Evolutionary conservation across 1,140 invertebrate genomes (phyloP).

Genomic region (Pseudomyrmex pallidus): DNA sequence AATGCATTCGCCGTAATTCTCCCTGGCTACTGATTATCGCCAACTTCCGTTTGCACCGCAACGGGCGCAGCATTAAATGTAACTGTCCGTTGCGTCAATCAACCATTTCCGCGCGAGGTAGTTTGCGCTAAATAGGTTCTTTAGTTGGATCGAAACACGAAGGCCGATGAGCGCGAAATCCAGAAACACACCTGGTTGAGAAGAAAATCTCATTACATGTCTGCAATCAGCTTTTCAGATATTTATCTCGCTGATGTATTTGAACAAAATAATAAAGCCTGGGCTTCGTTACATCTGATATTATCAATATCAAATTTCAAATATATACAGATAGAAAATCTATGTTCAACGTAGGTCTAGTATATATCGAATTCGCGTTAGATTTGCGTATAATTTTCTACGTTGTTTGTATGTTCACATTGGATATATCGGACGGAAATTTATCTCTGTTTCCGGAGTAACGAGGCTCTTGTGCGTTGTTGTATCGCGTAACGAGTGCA

Average conservation of each 20-base stretch:
- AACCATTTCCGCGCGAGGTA: conserved; percentile 39
- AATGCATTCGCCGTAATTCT: conserved; percentile 42
- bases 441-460: conserved; percentile 26
- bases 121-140: conserved; percentile 7
- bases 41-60: conserved; percentile 33
- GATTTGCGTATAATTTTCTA: conserved; percentile 29
- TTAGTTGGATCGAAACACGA: background rate
- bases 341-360: background rate
- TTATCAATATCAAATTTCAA: conserved; percentile 3
- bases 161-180: background rate
- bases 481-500: conserved; percentile 56
- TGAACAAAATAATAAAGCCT: background rate
- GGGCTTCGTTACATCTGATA: background rate
- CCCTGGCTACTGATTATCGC: conserved; percentile 13
- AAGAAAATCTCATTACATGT: background rate
- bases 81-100: conserved; percentile 64
- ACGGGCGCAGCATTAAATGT: conserved; percentile 56
- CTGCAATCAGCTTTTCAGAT: background rate
- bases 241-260: background rate
- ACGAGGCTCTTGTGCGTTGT: conserved; percentile 48
- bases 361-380: conserved; percentile 38
- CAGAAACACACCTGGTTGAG: background rate
- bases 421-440: conserved; percentile 31
- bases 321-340: conserved; percentile 1
- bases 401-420: conserved; percentile 26